Evolutionary conservation across 92 coral and sea anemone genomes (phyloP).

Genomic region (Galaxea fascicularis): DNA sequence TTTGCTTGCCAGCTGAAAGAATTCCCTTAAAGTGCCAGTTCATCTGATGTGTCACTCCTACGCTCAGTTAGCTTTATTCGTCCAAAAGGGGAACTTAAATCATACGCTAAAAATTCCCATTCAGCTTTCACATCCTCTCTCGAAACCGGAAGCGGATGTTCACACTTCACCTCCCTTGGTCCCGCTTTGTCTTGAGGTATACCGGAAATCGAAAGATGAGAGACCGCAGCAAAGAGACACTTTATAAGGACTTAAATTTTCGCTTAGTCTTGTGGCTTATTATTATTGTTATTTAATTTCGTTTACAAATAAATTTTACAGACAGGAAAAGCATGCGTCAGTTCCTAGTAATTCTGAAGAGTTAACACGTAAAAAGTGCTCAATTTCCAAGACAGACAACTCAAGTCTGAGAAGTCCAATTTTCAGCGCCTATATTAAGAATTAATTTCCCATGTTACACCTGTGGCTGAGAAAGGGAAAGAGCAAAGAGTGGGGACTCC

Average conservation of each 20-base stretch:
- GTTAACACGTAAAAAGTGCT: neutral
- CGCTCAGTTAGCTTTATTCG: neutral
- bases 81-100: constrained; percentile 4
- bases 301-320: neutral
- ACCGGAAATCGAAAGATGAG: neutral
- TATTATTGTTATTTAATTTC: too few relatives aligned
- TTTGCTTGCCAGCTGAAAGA: neutral
- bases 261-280: neutral
- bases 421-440: neutral
- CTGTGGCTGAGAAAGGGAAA: too few relatives aligned
- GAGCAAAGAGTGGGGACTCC: too few relatives aligned
- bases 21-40: neutral
- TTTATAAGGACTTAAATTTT: too few relatives aligned
- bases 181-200: too few relatives aligned
- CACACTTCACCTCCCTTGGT: neutral
- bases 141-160: constrained; percentile 1
- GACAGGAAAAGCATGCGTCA: too few relatives aligned
- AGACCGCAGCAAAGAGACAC: too few relatives aligned
- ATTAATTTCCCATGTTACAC: too few relatives aligned
- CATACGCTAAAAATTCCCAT: constrained; percentile 10
- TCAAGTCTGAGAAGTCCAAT: neutral
- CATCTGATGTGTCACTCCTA: neutral
- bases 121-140: neutral
- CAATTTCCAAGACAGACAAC: neutral
- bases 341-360: too few relatives aligned